Percentiles rank a stretch among this genome's conserved stretches.
phyloP scores from a whole-genome alignment of 64 coral and sea anemone species.

The Hydrozoanthus tunicans region DNA sequence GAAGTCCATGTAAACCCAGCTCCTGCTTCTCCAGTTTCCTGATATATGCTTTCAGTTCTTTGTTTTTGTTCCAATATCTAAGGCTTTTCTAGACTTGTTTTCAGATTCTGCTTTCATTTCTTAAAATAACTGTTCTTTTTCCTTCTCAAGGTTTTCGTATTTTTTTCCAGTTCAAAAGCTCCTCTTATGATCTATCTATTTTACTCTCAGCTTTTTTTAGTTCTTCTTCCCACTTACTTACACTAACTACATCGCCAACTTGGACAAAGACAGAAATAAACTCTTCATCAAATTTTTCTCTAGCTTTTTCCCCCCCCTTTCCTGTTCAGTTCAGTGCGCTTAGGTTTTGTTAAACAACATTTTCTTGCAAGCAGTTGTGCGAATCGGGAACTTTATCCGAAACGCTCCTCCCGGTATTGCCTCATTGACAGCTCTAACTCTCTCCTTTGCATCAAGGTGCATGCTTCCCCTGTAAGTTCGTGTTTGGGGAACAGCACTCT shows the following conservation, averaged over 20 bases:
- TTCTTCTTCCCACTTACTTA: slow-evolving; percentile 38
- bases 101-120: slow-evolving; percentile 11
- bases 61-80: neutral
- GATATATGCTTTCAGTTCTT: too few species aligned
- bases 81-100: neutral
- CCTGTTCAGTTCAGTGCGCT: slow-evolving; percentile 4
- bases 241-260: slow-evolving; percentile 26
- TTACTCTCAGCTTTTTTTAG: slow-evolving; percentile 16
- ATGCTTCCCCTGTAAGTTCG: too few species aligned
- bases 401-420: slow-evolving; percentile 41
- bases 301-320: slow-evolving; percentile 16
- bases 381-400: neutral
- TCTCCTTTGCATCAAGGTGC: too few species aligned
- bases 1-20: slow-evolving; percentile 9
- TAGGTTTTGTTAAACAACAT: neutral
- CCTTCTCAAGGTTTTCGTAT: slow-evolving; percentile 42
- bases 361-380: neutral
- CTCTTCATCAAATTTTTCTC: slow-evolving; percentile 21
- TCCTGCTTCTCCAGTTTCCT: slow-evolving; percentile 5
- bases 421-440: neutral
- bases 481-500: too few species aligned
- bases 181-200: neutral
- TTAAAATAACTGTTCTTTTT: slow-evolving; percentile 32
- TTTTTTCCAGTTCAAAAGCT: slow-evolving; percentile 28
- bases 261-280: slow-evolving; percentile 11